These are phyloP conservation scores for Porites rus DNA, from an alignment of 92 coral and sea anemone genomes.

Conservation along the genomic window DNA sequence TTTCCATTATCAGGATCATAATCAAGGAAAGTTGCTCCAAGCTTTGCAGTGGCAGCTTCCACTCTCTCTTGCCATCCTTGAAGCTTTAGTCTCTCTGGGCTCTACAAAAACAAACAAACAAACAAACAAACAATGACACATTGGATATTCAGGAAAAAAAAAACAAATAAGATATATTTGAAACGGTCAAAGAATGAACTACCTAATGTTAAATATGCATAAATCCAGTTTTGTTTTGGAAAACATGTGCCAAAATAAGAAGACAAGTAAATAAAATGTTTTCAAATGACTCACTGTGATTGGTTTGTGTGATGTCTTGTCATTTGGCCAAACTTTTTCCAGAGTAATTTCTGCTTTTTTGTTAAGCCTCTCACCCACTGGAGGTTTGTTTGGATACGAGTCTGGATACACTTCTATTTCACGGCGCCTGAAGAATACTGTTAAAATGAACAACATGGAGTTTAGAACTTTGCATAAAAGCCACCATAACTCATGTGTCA, in stretches of 20 bases:
- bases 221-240: too few relatives aligned
- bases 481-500: too few relatives aligned
- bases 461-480: too few relatives aligned
- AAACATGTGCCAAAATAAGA: too few relatives aligned
- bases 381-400: constrained; percentile 85
- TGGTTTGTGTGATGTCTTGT: constrained; percentile 88
- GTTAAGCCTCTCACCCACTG: constrained; percentile 92
- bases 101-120: constrained; percentile 51
- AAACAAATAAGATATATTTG: background rate
- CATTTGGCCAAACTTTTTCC: constrained; percentile 97
- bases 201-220: too few relatives aligned
- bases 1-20: constrained; percentile 89
- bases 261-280: background rate
- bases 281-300: constrained; percentile 72
- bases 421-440: constrained; percentile 94
- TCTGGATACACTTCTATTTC: constrained; percentile 99
- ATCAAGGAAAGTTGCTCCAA: constrained; percentile 90
- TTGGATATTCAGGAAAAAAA: background rate
- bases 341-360: constrained; percentile 95
- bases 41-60: constrained; percentile 88
- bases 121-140: background rate
- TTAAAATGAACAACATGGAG: background rate
- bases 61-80: constrained; percentile 96
- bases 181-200: too few relatives aligned
- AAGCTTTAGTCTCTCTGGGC: constrained; percentile 92